Evolutionary conservation across 1,140 invertebrate species (phyloP).

Genomic region (Temnothorax longispinosus): DNA sequence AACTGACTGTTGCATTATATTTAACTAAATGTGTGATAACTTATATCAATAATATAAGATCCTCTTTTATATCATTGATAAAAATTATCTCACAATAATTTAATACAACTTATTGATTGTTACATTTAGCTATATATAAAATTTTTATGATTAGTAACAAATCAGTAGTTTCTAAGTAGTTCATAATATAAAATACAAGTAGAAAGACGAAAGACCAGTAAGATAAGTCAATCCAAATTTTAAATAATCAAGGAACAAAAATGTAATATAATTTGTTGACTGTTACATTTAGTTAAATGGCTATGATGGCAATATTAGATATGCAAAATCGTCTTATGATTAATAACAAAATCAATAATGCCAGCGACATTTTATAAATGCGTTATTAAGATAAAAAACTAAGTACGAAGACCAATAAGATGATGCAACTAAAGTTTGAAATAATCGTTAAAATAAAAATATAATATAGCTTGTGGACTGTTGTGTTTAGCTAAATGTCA

Average conservation of each 20-base stretch:
- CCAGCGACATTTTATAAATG: not conserved
- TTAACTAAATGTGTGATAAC: no score
- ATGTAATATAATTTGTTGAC: not conserved
- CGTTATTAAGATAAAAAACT: not conserved
- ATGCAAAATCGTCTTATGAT: not conserved
- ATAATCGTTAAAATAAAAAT: not conserved
- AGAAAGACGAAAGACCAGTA: not conserved
- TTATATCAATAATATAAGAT: no score
- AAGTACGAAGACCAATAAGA: not conserved
- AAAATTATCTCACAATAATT: conserved; percentile 1
- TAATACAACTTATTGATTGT: not conserved
- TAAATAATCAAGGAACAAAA: not conserved
- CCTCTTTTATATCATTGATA: not conserved
- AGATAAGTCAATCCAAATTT: not conserved
- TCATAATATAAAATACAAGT: not conserved
- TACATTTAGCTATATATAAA: not conserved
- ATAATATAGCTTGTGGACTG: no score
- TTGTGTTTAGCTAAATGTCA: no score
- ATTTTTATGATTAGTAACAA: not conserved
- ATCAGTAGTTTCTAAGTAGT: no score
- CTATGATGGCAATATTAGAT: not conserved
- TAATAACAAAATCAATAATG: conserved; percentile 13
- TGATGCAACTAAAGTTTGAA: not conserved
- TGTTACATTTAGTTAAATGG: not conserved
- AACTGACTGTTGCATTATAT: no score